Percentiles rank a stretch among this genome's conserved stretches.
phyloP scores from a whole-genome alignment of 2,113 vertebrate genomes.

The Malaclemys terrapin region DNA sequence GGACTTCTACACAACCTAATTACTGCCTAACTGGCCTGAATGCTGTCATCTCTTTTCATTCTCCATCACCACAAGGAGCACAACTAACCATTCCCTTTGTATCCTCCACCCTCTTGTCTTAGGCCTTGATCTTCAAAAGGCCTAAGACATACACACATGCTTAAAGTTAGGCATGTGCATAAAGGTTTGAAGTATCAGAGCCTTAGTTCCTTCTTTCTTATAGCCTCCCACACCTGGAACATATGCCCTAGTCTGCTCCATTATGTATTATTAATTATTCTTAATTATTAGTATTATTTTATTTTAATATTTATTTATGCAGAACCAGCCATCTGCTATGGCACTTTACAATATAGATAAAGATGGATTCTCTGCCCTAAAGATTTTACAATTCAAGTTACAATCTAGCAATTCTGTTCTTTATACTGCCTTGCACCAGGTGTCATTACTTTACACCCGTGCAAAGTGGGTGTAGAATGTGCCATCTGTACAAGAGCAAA shows the following conservation, averaged over 20 bases:
- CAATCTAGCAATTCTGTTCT: not conserved
- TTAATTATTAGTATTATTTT: not conserved
- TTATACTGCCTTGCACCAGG: not conserved
- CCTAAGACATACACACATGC: not conserved
- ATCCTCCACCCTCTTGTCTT: not conserved
- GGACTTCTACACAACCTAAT: not conserved
- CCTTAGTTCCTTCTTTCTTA: not conserved
- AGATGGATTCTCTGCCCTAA: not conserved
- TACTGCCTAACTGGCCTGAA: not conserved
- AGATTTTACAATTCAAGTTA: not conserved
- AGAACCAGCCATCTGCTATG: not conserved
- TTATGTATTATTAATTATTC: not conserved
- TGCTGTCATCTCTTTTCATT: not conserved
- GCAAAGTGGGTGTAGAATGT: not conserved
- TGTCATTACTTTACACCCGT: not conserved
- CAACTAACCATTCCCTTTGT: accelerated
- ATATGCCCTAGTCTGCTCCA: not conserved
- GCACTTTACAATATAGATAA: not conserved
- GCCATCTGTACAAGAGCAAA: not conserved
- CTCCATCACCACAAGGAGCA: accelerated
- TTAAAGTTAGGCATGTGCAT: not conserved
- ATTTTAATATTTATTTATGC: not conserved
- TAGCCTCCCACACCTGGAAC: not conserved
- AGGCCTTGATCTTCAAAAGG: not conserved
- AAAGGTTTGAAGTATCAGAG: not conserved